Conservation (phyloP, 2,888 invertebrate genomes). For the Dasypolia templi region DNA sequence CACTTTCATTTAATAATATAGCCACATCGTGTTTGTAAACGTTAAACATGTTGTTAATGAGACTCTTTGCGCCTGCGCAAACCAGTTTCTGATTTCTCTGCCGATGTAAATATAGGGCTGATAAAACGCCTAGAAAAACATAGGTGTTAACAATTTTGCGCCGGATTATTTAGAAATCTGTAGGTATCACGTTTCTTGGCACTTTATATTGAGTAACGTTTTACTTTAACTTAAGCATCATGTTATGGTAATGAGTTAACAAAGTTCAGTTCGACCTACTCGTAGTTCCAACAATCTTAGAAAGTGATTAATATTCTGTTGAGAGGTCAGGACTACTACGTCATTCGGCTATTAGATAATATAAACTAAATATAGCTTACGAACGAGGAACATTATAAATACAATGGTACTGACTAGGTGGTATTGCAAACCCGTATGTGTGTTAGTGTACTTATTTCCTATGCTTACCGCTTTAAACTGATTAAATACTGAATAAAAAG, state of each 20-base stretch:
- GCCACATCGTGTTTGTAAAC: conserved; percentile 65
- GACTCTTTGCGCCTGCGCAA: conserved; percentile 56
- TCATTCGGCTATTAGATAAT: conserved; percentile 28
- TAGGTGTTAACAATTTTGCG: conserved; percentile 7
- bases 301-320: conserved; percentile 34
- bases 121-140: conserved; percentile 29
- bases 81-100: conserved; percentile 71
- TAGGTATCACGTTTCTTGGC: neutral
- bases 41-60: conserved; percentile 75
- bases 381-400: neutral
- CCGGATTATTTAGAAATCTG: conserved; percentile 37
- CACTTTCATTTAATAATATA: conserved; percentile 79
- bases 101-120: conserved; percentile 52
- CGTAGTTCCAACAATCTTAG: conserved; percentile 33
- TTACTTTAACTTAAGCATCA: conserved; percentile 2
- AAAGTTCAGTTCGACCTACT: conserved; percentile 24
- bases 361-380: conserved; percentile 13
- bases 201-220: neutral
- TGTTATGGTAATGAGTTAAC: conserved; percentile 12
- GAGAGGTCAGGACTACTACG: conserved; percentile 32
- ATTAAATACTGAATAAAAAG: neutral
- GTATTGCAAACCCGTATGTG: too few relatives aligned
- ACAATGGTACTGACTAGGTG: conserved; percentile 1
- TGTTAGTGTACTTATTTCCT: neutral
- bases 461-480: neutral